These are phyloP conservation scores for Pituophis catenifer DNA, from an alignment of 2,113 vertebrate genomes.

Conservation along the genomic window DNA sequence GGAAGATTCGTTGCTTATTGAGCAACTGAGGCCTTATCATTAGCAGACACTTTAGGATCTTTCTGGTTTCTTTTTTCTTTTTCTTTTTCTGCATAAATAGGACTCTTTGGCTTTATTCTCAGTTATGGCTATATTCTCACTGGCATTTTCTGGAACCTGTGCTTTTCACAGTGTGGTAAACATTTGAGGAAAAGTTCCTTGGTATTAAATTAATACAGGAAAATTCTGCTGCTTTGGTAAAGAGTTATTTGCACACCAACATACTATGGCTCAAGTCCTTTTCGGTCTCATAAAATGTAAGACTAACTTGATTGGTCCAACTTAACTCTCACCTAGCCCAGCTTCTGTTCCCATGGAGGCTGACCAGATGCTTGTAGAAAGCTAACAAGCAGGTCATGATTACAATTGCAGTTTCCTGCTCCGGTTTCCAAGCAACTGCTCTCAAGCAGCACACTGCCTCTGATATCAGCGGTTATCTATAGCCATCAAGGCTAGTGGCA, in stretches of 20 bases:
- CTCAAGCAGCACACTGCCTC: background rate
- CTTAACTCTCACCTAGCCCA: background rate
- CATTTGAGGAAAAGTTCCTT: background rate
- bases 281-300: background rate
- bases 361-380: background rate
- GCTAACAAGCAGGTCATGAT: background rate
- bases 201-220: background rate
- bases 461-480: background rate
- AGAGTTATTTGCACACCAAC: background rate
- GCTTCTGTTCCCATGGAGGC: background rate
- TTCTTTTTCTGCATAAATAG: slow-evolving; percentile 11
- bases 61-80: background rate
- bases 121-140: background rate
- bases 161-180: background rate
- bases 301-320: background rate
- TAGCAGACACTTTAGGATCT: background rate
- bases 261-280: background rate
- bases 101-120: background rate
- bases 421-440: background rate
- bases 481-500: background rate
- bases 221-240: background rate
- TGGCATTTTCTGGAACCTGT: slow-evolving; percentile 4
- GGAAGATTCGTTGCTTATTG: background rate
- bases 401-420: background rate
- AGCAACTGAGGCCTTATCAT: background rate